Evolutionary conservation across 2,113 vertebrate genomes (phyloP).

Genomic region (Artemisiospiza belli): DNA sequence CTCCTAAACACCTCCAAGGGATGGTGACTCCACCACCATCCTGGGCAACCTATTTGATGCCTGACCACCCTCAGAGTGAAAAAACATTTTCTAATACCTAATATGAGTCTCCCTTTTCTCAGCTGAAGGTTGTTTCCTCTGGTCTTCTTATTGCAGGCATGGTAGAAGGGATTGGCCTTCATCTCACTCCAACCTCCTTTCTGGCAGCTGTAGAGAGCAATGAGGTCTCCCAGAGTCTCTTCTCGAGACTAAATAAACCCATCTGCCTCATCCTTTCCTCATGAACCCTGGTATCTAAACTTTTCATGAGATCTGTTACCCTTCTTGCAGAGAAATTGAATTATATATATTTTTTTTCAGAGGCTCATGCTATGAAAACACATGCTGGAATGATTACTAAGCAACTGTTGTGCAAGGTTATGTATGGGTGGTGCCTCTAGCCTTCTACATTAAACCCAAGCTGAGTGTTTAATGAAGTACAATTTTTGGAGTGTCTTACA

Average conservation of each 20-base stretch:
- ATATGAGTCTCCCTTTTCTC: neutral
- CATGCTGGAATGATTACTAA: neutral
- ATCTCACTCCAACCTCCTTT: neutral
- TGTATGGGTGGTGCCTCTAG: neutral
- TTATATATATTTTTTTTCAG: neutral
- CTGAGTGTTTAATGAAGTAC: neutral
- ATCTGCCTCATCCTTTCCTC: neutral
- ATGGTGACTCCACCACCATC: neutral
- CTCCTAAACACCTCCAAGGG: neutral
- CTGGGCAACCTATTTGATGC: neutral
- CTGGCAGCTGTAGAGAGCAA: neutral
- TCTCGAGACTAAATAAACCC: neutral
- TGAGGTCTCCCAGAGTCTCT: neutral
- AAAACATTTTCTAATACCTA: neutral
- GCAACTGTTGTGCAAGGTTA: neutral
- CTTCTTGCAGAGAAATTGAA: neutral
- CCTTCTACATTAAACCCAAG: neutral
- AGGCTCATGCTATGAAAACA: neutral
- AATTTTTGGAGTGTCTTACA: neutral
- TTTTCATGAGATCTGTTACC: neutral
- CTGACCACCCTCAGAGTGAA: neutral
- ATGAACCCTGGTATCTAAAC: neutral
- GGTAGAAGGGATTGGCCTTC: accelerated
- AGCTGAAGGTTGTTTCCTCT: neutral
- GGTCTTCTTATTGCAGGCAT: neutral